Base-by-base conservation (phyloP, 1,140 invertebrate genomes). In the Cyclina sinensis region DNA sequence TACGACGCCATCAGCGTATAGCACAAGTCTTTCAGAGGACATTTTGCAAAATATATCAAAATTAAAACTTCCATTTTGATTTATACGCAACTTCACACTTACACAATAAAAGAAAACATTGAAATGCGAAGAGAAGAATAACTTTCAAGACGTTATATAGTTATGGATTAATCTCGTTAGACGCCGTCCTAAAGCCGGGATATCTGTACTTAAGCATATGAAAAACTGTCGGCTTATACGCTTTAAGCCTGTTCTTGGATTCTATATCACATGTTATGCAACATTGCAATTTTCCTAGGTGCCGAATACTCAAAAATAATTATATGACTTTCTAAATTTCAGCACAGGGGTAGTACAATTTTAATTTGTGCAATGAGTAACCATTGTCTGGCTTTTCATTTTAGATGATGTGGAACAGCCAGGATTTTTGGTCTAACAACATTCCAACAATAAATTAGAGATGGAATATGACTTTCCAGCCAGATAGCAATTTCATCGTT, bases 141-240 rank as follows among this genome's bases (percentile, higher is more conserved):
- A 78, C 54, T 54, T 78, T 65, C 37, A 54, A 35, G 73, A 65
- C 57, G 68, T 86, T 86, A 86, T 86, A 86, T 86, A 86, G 84
- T 78, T 78, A 57, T 27, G 37, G 16, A 78, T 86, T 86, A 86
- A 86, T 86, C 74, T 65, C 24, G 1, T 35, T 30, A 59, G 84
- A 74, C 84, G 84, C 70, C 84, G 73, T 46, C 4, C 21, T 86
- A 78, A 78, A 43, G 73, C 70, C 35, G 54, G 16, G 57, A 86
- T 76, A 86, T 78, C 73, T 27, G 30, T 37, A 46, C 48, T 78
- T 86, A 86, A 86, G 84, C 84, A 74, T 43, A 48, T 39, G 37
- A 51, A 86, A 86, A 76, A 78, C 84, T 86, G 68, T 21, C 27
- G 74, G 84, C 84, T 86, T 86, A 86, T 27, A 0, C 73, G 84